Base-by-base conservation (phyloP, 2,113 vertebrate species). In the Chaenocephalus aceratus region DNA sequence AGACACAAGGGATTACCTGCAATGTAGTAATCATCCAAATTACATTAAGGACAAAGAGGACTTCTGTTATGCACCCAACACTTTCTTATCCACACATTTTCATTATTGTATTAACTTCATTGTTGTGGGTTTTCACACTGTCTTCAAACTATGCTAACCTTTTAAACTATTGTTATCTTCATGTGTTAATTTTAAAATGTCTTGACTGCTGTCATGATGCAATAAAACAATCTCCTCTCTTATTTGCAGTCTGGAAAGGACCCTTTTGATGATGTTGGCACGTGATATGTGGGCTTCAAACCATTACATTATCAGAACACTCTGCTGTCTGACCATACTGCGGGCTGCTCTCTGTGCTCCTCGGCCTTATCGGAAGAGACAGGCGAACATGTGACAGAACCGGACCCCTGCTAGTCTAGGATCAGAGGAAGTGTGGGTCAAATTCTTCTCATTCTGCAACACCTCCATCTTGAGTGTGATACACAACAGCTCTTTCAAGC, bases 321-420 rank as follows among this genome's bases (percentile, higher is more conserved):
- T 57, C 23, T 73, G 75, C 79, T 74, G 69, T 67, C 65, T 51
- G 52, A 60, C 15, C 48, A 71, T 53, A 51, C 36, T 52, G 54
- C 54, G 9, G 66, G 21, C n/a, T 60, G 63, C 65, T 74, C 51
- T 72, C 49, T 56, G 12, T n/a, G 36, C 44, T 68, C 8, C 1
- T 18, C 68, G 62, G 13, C 67, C 61, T 86, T 80, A 88, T 90
- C 59, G 74, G 66, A 85, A 62, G 68, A 83, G 82, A 89, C 84
- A 86, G 61, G 66, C 6, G 1, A 73, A 65, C 80, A 88, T 79
- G 75, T 84, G 78, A 88, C 77, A 86, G 61, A 69, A 41, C 23
- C 18, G 65, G 71, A 77, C 84, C 71, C 79, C 83, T 63, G 70
- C 73, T 73, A 5, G 66, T 66, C n/a, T 41, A 23, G 23, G 53